Evolutionary conservation across 2,797 vertebrate species (phyloP), one percentile per base, ranked within the genome.

Genomic region (Graptemys geographica): DNA sequence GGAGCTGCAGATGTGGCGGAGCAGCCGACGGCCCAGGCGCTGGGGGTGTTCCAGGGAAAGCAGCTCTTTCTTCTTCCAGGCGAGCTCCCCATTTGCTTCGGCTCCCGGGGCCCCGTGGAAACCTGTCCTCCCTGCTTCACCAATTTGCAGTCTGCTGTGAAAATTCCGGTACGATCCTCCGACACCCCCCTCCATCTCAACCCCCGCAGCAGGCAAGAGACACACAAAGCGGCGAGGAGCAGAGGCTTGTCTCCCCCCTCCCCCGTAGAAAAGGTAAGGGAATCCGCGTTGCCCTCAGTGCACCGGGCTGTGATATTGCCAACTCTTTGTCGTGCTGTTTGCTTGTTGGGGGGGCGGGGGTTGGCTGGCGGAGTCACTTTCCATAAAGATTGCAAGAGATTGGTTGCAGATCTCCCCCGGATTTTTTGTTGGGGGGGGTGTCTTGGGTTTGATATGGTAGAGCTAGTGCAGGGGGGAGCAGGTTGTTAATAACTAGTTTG

Each of bases 1-100:
- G 19, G 86, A 96, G 97, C 96, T 97, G 97, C 98, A 97, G 98
- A 98, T 97, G 98, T 97, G 98, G 98, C 97, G 98, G 97, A 96
- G 97, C 97, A 96, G 97, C 97, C 33, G 31, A 12, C 28, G 90
- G 78, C 49, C 44, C 56, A 44, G 87, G n/a, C 19, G 87, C 79
- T 59, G 91, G 56, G 79, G 87, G 53, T n/a, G 28, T 11, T 5
- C 4, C n/a, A 47, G 86, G 53, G 16, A 8, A 21, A 41, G 55
- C 49, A 11, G 86, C 47, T 23, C 51, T 52, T 72, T 62, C 74
- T 78, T 44, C 74, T 49, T 28, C 16, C 52, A 10, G n/a, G 52
- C 79, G 19, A 23, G 52, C 21, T n/a, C 79, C 25, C 21, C 79
- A 7, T 37, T 33, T 13, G 18, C 52, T 37, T 21, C 23, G 27